These are phyloP conservation scores for Hypotaenidia okinawae DNA, from an alignment of 2,797 vertebrate species.

Conservation along the genomic window DNA sequence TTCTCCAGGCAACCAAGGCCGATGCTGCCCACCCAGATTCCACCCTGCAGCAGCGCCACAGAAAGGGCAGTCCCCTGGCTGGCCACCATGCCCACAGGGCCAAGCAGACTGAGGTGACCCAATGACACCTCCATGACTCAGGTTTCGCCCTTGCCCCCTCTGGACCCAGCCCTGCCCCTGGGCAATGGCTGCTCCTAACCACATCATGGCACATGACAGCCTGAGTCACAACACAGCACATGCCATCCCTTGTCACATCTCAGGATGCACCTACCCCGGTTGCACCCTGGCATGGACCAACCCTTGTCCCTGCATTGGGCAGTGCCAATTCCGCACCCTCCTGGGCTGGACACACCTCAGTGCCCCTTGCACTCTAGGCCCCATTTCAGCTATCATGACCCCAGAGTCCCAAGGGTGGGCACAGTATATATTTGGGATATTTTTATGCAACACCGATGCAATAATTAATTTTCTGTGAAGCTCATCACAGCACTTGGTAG, in stretches of 20 bases:
- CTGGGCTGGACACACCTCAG: not conserved
- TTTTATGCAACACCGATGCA: not conserved
- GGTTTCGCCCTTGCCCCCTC: not conserved
- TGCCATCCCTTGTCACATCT: not conserved
- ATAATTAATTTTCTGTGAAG: not conserved
- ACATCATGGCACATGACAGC: accelerated
- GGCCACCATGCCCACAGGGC: accelerated
- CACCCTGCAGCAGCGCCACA: not conserved
- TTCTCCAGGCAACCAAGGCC: not conserved
- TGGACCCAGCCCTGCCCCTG: not conserved
- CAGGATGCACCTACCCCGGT: accelerated
- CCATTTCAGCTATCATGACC: accelerated
- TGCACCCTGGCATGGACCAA: not conserved
- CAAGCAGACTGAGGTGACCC: not conserved
- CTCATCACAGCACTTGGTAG: accelerated
- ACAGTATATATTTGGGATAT: not conserved
- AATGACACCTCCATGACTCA: not conserved
- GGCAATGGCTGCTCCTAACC: not conserved
- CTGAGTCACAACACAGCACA: not conserved
- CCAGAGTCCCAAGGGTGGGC: not conserved
- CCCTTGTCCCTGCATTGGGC: not conserved
- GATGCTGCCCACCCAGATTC: not conserved
- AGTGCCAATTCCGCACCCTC: not conserved
- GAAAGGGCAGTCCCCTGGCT: not conserved
- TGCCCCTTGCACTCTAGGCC: not conserved